Evolutionary conservation across 1,140 invertebrate species (phyloP), one percentile per base, ranked within the genome.

Genomic region (Hyphantria cunea): DNA sequence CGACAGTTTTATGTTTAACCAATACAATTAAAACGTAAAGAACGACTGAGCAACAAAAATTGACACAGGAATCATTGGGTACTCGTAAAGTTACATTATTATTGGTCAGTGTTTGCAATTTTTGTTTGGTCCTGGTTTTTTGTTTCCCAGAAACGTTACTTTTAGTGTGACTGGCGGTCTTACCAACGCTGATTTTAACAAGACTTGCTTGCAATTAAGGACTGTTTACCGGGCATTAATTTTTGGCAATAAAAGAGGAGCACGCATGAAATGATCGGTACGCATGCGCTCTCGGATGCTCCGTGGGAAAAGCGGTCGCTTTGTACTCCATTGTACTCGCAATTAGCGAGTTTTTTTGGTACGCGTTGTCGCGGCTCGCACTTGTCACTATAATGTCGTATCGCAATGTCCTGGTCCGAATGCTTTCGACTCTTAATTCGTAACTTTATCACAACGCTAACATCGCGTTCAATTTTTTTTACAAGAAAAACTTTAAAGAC

Each of bases 181-280:
- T 58, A 60, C 50, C 45, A 64, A 50, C 48, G 61, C 48, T 60
- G 67, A 59, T 50, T 66, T 70, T 70, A 74, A 80, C 78, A 72
- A 76, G 78, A 65, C 75, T 64, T 70, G 71, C 65, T 73, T 70
- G 77, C 78, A 89, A 86, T 90, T 89, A 89, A 76, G 79, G 74
- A 72, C 84, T 88, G 75, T 88, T 87, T 88, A 86, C 84, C 66
- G 86, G 76, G 72, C 85, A 87, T 89, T 90, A 87, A 90, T 90
- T 90, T 90, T 90, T 88, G 87, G 86, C 84, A 90, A 90, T 90
- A 90, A 90, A 90, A 84, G 83, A 78, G 69, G 79, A 74, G 84
- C 80, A 80, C 73, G 80, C 80, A 50, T 51, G 80, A 77, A 81
- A 88, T 90, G 85, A 79, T 78, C 76, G 84, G 80, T 82, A 78